Evolutionary conservation across 37 sponge, comb jelly and placozoan genomes (phyloP), one percentile per base, ranked within the genome.

Genomic region (Oscarella lobularis): DNA sequence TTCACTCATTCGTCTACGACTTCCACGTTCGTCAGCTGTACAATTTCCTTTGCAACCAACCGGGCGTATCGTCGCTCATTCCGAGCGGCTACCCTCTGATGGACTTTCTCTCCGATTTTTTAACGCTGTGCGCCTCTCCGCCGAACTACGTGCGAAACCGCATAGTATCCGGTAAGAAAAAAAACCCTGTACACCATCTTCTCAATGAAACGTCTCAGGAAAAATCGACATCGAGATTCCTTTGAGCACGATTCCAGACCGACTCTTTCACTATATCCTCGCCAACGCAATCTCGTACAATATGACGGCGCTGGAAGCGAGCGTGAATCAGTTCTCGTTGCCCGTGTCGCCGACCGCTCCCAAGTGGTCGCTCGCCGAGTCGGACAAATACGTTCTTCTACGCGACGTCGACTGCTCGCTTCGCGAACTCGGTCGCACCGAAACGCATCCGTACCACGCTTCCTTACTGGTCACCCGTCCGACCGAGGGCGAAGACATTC

Each of bases 1-100:
- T 92, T n/a, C 81, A 88, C 74, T 92, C 92, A 0, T 92, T 92
- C 82, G 78, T 83, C 37, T 76, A 85, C 33, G 90, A 92, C 78
- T 82, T 88, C 54, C 89, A 92, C 72, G 31, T 92, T 2, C 75
- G 76, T 30, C 38, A 70, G 29, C 9, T 48, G 9, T 20, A 48
- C 60, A 48, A 48, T 48, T 48, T 48, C 14, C 60, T 48, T 27
- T 48, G 14, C 14, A 48, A 9, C 20, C 60, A 48, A 48, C 60
- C 60, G 20, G 60, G 60, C 35, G 71, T 29, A 41, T 66, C 40
- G 35, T 70, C 39, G 14, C 1, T 27, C 0, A 39, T 55, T 3
- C 85, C 88, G 1, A 39, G 40, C 31, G 36, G 14, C 0, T n/a
- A 86, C 3, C 74, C 82, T 67, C 38, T 84, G 4, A 39, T 65